Base-by-base conservation (phyloP, 1,140 invertebrate genomes). In the Gonatopus flavifemur region DNA sequence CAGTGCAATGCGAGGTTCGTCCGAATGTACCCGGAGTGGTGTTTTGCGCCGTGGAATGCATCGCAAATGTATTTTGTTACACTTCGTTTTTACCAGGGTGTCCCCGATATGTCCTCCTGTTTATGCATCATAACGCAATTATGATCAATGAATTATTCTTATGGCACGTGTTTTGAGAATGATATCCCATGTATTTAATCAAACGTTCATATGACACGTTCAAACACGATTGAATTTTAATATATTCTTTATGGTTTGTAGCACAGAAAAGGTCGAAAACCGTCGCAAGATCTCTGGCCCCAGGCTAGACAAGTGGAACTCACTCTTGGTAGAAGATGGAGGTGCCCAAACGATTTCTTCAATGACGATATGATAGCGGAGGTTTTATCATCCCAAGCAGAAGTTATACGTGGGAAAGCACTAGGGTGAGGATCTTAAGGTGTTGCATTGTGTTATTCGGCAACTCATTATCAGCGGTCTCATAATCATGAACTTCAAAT, bases 321-420 rank as follows among this genome's bases (percentile, higher is more conserved):
- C 15, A 78, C 76, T 52, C 73, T 74, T 31, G 88, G 88, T 9
- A 79, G 87, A 32, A 83, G 83, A 66, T 91, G 88, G 88, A 83
- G 83, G 56, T 82, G 82, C 57, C 86, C 88, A 3, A 84, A 86
- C 67, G 88, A 90, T 70, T 88, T 87, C 48, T 88, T 88, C 72
- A 85, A 87, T 57, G 89, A 91, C 48, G 85, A 89, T 53, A 84
- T 87, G 72, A 89, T 91, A 31, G 84, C 84, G 32, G 88, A 89
- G 64, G 86, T 86, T 3, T 72, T 91, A 45, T 83, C 84, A 43
- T 83, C 84, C 12, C 88, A 89, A 64, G 84, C 88, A 6, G 88
- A 90, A 77, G 81, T 90, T 12, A 86, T 91, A 41, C 82, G 84
- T 35, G 89, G 89, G 52, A 86, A 83, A 66, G 83, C 84, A 40